phyloP scores from a whole-genome alignment of 2,113 vertebrate species.

The Cacatua alba region DNA sequence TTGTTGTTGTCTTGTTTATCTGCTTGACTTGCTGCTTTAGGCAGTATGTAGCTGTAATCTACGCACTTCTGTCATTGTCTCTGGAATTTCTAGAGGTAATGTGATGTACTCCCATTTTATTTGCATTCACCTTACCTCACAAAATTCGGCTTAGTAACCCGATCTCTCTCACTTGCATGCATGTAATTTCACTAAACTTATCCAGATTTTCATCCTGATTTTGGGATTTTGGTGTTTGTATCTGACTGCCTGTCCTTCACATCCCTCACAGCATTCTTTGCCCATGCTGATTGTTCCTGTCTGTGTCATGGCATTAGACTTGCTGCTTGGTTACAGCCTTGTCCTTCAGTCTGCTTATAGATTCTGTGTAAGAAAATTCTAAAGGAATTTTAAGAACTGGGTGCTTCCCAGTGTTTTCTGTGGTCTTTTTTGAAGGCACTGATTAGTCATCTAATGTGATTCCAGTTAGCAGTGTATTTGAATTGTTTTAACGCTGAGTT shows the following conservation, averaged over 20 bases:
- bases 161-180: neutral
- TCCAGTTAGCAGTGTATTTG: neutral
- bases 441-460: neutral
- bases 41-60: neutral
- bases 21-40: neutral
- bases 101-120: neutral
- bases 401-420: neutral
- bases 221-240: neutral
- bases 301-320: neutral
- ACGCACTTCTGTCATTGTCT: neutral
- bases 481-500: conserved; percentile 14
- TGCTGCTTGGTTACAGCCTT: neutral
- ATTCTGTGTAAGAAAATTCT: neutral
- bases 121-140: neutral
- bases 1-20: neutral
- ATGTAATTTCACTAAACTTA: neutral
- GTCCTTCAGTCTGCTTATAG: neutral
- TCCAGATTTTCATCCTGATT: neutral
- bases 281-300: neutral
- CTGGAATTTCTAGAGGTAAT: neutral
- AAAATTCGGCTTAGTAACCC: neutral
- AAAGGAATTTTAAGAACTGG: neutral
- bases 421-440: neutral
- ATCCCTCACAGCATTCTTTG: neutral
- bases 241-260: neutral